Evolutionary conservation across 2,113 vertebrate species (phyloP), one percentile per base, ranked within the genome.

Genomic region (Amblyornis subalaris): DNA sequence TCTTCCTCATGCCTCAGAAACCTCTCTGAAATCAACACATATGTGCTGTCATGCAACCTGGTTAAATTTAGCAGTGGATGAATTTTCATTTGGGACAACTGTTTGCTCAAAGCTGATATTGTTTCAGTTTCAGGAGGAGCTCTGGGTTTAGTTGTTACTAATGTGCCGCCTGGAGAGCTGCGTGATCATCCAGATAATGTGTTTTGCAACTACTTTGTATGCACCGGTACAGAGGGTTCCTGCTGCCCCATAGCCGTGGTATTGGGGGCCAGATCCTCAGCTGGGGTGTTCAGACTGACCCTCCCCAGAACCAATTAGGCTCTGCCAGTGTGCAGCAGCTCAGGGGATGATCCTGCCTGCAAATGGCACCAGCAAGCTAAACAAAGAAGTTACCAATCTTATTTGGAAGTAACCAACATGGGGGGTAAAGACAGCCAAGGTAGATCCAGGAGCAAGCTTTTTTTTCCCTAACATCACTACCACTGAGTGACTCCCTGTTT

Each of bases 21-120:
- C 96, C 96, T 95, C 91, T 94, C 81, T 93, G 93, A 96, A 95
- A 95, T 95, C 96, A 95, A 96, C 95, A 95, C 95, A 95, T 95
- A 96, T 95, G 95, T 94, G 96, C 95, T 95, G 95, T 96, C 96
- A 96, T 96, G 93, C 91, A 96, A 95, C 94, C 95, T 93, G 92
- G 72, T 95, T 95, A 96, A 92, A 94, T 97, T 91, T 97, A 97
- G 95, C 89, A 85, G 64, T 75, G 95, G 95, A 95, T 95, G 93
- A 91, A 95, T 95, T 97, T 97, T 94, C 93, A 93, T 94, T 94
- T 94, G 90, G 96, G 96, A 95, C 89, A 95, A 94, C 89, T 91
- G 75, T 95, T 93, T 94, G 78, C 93, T 95, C 78, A 55, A 89
- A 94, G 82, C 57, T 67, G 93, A 88, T 95, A 88, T 61, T 91